Conservation (phyloP, 1,140 invertebrate species). For the Lucilia cuprina region DNA sequence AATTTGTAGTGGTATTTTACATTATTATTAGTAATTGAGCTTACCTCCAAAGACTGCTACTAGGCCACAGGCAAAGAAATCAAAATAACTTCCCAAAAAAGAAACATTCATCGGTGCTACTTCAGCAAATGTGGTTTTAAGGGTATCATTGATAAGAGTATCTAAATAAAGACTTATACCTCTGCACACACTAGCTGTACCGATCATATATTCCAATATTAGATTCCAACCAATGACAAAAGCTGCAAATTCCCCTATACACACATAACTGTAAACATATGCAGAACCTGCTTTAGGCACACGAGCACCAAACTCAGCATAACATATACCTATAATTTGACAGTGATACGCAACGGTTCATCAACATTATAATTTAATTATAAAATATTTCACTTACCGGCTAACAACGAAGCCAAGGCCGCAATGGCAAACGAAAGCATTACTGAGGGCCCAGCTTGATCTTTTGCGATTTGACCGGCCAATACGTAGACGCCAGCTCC, state of each 20-base stretch:
- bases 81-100: slow-evolving; percentile 72
- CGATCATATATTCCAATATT: slow-evolving; percentile 89
- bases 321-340: slow-evolving; percentile 71
- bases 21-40: not conserved
- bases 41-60: slow-evolving; percentile 69
- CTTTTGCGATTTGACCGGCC: slow-evolving; percentile 82
- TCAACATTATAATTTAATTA: slow-evolving; percentile 61
- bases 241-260: slow-evolving; percentile 82
- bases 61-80: slow-evolving; percentile 71
- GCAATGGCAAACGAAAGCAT: slow-evolving; percentile 84
- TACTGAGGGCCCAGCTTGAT: slow-evolving; percentile 82
- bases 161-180: slow-evolving; percentile 83
- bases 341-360: not conserved
- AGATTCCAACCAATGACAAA: slow-evolving; percentile 90
- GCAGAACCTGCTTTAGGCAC: slow-evolving; percentile 86
- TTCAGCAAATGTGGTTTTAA: slow-evolving; percentile 60
- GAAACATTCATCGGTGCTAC: slow-evolving; percentile 67
- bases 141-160: slow-evolving; percentile 65
- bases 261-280: slow-evolving; percentile 89
- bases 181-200: slow-evolving; percentile 83
- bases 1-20: not conserved
- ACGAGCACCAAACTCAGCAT: slow-evolving; percentile 86
- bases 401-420: slow-evolving; percentile 83
- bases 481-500: slow-evolving; percentile 90
- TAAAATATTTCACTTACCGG: slow-evolving; percentile 69